These are phyloP conservation scores for Parapristionchus giblindavisi DNA, from an alignment of 2,888 invertebrate species.

Conservation along the genomic window DNA sequence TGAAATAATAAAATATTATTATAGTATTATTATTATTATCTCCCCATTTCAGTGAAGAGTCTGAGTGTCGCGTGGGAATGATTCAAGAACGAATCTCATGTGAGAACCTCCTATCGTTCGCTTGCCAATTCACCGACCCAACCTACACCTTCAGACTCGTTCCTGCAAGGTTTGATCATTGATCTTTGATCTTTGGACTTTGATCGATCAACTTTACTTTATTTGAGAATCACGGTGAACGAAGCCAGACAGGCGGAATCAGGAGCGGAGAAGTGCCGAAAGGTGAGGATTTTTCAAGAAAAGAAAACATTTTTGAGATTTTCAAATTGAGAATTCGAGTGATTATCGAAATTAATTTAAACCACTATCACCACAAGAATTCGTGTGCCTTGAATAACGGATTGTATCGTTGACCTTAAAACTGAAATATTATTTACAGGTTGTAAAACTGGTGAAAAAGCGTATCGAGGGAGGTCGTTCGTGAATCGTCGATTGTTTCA, in stretches of 20 bases:
- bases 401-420: background rate
- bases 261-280: slow-evolving; percentile 66
- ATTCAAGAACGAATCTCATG: slow-evolving; percentile 67
- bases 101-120: slow-evolving; percentile 61
- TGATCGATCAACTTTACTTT: slow-evolving; percentile 41
- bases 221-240: slow-evolving; percentile 57
- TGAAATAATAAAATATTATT: too few species aligned
- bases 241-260: slow-evolving; percentile 66
- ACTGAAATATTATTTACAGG: slow-evolving; percentile 9
- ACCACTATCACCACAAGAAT: too few species aligned
- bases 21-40: too few species aligned
- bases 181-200: too few species aligned
- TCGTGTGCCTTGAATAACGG: too few species aligned
- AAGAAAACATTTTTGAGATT: background rate
- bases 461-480: too few species aligned
- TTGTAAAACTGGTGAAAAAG: slow-evolving; percentile 55
- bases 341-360: background rate
- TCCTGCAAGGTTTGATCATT: slow-evolving; percentile 56
- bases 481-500: too few species aligned
- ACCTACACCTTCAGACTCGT: slow-evolving; percentile 58
- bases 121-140: slow-evolving; percentile 65
- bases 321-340: background rate
- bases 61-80: slow-evolving; percentile 66
- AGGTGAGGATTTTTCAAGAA: slow-evolving; percentile 45
- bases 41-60: slow-evolving; percentile 63